A percentile compares a stretch with the other conserved stretches of the same genome.
These are phyloP conservation scores for Ceyx melanurus DNA, from an alignment of 2,113 vertebrate species.

Conservation along the genomic window DNA sequence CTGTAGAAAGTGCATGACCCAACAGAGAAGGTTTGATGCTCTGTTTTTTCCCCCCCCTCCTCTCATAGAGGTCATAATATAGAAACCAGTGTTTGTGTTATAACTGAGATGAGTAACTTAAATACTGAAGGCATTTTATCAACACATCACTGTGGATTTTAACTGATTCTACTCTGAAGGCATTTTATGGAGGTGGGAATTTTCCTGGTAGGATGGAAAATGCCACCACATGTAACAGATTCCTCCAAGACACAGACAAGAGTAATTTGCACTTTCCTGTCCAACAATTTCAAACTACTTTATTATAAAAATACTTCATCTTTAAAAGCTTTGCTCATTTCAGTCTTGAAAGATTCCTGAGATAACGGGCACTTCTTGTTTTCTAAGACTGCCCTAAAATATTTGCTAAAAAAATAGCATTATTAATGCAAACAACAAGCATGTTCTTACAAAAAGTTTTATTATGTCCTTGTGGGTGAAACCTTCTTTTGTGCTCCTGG, in stretches of 20 bases:
- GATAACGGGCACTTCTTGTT: neutral
- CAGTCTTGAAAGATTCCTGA: neutral
- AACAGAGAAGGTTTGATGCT: neutral
- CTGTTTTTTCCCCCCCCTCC: too few relatives aligned
- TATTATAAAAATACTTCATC: neutral
- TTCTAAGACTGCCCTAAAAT: neutral
- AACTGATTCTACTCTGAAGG: neutral
- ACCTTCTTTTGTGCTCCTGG: neutral
- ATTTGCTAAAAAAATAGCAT: neutral
- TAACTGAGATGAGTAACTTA: neutral
- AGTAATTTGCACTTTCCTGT: neutral
- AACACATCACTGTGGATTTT: neutral
- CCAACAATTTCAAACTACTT: neutral
- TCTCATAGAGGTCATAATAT: neutral
- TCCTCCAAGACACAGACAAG: neutral
- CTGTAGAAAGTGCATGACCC: neutral
- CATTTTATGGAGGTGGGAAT: neutral
- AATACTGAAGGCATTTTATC: neutral
- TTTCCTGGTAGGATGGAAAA: neutral
- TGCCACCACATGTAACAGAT: neutral
- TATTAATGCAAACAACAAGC: neutral
- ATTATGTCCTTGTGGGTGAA: constrained; percentile 15
- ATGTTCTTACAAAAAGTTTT: neutral
- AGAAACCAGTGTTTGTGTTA: neutral
- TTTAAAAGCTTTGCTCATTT: neutral